Evolutionary conservation across 2,888 invertebrate species (phyloP).

Genomic region (Polia nebulosa): DNA sequence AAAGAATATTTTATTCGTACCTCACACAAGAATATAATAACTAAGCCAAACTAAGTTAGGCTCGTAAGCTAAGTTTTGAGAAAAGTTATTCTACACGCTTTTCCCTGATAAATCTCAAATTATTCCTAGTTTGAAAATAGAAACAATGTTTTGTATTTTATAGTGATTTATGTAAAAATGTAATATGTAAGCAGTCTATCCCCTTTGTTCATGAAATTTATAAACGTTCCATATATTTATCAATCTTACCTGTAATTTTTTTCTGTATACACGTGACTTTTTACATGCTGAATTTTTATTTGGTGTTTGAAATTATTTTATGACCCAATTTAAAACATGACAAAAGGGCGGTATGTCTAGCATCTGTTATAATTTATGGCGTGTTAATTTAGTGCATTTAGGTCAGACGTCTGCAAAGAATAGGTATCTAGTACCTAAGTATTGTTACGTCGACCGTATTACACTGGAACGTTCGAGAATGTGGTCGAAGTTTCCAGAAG

Average conservation of each 20-base stretch:
- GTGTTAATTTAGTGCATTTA: background rate
- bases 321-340: background rate
- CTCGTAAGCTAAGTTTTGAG: too few species aligned
- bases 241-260: conserved; percentile 31
- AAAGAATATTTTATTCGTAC: too few species aligned
- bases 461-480: too few species aligned
- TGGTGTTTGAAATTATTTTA: background rate
- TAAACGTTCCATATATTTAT: conserved; percentile 45
- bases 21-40: too few species aligned
- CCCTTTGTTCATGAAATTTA: conserved; percentile 25
- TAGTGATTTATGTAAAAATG: conserved; percentile 48
- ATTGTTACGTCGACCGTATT: too few species aligned
- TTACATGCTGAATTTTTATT: background rate
- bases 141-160: conserved; percentile 49
- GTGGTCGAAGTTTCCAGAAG: too few species aligned
- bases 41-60: too few species aligned
- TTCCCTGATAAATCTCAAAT: conserved; percentile 3
- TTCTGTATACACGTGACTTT: conserved; percentile 27
- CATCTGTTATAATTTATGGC: background rate
- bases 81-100: background rate
- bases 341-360: background rate
- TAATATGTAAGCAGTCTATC: conserved; percentile 31
- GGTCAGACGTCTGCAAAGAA: too few species aligned
- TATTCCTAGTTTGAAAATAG: background rate
- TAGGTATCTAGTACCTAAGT: background rate